A percentile compares a stretch with the other conserved stretches of the same genome.
Conservation (phyloP, 1,140 invertebrate genomes). For the Eubasilissa regina region DNA sequence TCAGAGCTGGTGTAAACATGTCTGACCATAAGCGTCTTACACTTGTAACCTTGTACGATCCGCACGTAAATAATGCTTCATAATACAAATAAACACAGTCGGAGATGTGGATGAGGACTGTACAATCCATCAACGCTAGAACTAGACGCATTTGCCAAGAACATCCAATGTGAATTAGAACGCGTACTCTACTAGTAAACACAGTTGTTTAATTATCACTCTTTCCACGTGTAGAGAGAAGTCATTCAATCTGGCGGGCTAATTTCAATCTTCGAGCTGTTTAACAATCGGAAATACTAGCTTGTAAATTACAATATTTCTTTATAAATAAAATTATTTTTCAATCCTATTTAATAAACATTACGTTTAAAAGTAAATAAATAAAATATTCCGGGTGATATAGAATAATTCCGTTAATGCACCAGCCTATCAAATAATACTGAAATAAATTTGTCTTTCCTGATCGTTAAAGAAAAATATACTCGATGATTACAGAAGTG, state of each 20-base stretch:
- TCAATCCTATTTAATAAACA: too few relatives aligned
- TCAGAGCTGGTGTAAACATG: constrained; percentile 25
- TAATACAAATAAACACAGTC: neutral
- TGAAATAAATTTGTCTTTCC: neutral
- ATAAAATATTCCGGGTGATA: too few relatives aligned
- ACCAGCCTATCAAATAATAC: constrained; percentile 5
- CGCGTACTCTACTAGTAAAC: constrained; percentile 14
- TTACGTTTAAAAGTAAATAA: too few relatives aligned
- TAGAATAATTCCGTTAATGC: neutral
- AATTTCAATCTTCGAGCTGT: too few relatives aligned
- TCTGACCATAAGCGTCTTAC: constrained; percentile 19
- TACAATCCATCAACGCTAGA: constrained; percentile 26
- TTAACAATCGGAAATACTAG: too few relatives aligned
- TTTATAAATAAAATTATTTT: neutral
- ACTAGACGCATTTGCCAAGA: constrained; percentile 19
- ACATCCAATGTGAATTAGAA: neutral
- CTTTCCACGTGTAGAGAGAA: constrained; percentile 15
- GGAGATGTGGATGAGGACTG: constrained; percentile 11
- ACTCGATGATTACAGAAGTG: neutral
- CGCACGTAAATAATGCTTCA: constrained; percentile 24
- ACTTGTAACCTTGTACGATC: constrained; percentile 30
- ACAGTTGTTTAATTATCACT: neutral
- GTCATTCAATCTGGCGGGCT: neutral
- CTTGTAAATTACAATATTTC: constrained; percentile 7
- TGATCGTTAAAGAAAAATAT: constrained; percentile 15